phyloP scores from a whole-genome alignment of 2,888 invertebrate genomes.

The Barypeithes pellucidus region DNA sequence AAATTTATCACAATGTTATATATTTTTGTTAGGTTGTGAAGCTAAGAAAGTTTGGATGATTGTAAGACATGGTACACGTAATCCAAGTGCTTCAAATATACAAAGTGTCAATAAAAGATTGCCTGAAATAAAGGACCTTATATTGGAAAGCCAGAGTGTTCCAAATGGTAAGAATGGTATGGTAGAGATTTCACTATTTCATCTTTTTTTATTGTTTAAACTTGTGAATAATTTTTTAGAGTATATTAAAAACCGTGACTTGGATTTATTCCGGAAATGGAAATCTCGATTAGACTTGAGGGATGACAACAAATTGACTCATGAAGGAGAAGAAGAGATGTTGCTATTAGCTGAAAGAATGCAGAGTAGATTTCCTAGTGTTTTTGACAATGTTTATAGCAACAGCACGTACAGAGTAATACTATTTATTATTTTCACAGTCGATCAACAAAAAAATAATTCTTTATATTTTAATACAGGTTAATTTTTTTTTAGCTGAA shows the following conservation, averaged over 20 bases:
- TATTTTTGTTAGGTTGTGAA: conserved; percentile 60
- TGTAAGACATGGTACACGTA: conserved; percentile 85
- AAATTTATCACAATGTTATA: no score
- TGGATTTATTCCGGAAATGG: conserved; percentile 73
- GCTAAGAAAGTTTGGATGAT: conserved; percentile 81
- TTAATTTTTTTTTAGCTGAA: conserved; percentile 75
- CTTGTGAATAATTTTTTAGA: conserved; percentile 53
- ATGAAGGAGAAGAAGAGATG: conserved; percentile 87
- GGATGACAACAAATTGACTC: conserved; percentile 77
- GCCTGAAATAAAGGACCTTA: conserved; percentile 72
- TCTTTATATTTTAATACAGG: neutral
- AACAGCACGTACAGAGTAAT: conserved; percentile 72
- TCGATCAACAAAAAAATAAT: no score
- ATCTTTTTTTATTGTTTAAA: neutral
- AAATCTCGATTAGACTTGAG: conserved; percentile 71
- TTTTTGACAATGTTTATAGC: conserved; percentile 77
- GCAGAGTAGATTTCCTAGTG: conserved; percentile 79
- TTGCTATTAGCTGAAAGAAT: conserved; percentile 81
- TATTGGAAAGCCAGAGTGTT: conserved; percentile 72
- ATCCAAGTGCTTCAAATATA: conserved; percentile 77
- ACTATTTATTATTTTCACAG: neutral
- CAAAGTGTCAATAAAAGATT: conserved; percentile 73
- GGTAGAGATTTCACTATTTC: neutral
- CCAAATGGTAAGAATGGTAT: conserved; percentile 70
- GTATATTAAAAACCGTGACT: conserved; percentile 59